Conservation (phyloP, 2,113 vertebrate species). For the Neomonachus schauinslandi region DNA sequence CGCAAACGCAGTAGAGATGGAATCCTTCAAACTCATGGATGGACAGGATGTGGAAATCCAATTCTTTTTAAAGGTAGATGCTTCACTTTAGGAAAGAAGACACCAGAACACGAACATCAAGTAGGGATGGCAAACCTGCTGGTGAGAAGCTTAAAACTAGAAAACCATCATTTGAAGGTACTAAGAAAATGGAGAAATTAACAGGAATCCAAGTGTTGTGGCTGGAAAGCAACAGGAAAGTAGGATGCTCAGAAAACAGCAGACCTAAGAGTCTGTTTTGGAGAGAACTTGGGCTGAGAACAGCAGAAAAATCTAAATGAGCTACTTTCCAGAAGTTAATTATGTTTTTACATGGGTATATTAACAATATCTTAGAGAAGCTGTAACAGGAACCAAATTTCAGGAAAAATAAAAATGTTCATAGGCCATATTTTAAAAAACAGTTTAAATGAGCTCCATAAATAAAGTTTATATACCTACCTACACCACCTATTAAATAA, state of each 20-base stretch:
- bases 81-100: slow-evolving; percentile 35
- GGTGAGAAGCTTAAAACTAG: slow-evolving; percentile 45
- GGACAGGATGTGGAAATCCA: slow-evolving; percentile 19
- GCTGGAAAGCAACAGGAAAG: slow-evolving; percentile 1
- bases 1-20: slow-evolving; percentile 31
- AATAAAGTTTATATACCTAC: slow-evolving; percentile 63
- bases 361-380: neutral
- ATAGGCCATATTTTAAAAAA: slow-evolving; percentile 61
- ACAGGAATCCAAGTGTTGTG: slow-evolving; percentile 27
- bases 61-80: slow-evolving; percentile 47
- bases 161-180: slow-evolving; percentile 29
- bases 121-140: slow-evolving; percentile 11
- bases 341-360: slow-evolving; percentile 21
- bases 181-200: slow-evolving; percentile 45
- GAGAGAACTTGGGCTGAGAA: slow-evolving; percentile 3
- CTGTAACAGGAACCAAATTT: slow-evolving; percentile 57
- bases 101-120: slow-evolving; percentile 56
- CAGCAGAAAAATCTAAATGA: slow-evolving; percentile 40
- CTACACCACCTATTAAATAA: slow-evolving; percentile 47
- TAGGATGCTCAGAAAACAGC: slow-evolving; percentile 39
- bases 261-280: slow-evolving; percentile 30
- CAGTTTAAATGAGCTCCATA: slow-evolving; percentile 58
- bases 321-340: slow-evolving; percentile 7
- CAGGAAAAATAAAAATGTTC: slow-evolving; percentile 55
- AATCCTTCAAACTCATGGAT: slow-evolving; percentile 23